phyloP scores from a whole-genome alignment of 2,888 invertebrate species.

The Thecocarcelia acutangulata region DNA sequence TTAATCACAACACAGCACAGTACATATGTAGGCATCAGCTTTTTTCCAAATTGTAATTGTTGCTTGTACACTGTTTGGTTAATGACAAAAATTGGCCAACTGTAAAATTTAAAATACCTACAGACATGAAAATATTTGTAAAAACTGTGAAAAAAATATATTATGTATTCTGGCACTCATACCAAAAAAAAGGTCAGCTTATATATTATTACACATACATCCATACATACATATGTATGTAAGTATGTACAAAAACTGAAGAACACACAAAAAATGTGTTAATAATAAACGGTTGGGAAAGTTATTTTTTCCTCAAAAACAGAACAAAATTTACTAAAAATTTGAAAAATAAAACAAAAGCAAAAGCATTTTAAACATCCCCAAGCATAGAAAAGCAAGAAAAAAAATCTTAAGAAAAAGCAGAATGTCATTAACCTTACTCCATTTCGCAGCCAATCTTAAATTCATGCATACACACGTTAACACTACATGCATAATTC shows the following conservation, averaged over 20 bases:
- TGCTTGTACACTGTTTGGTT: slow-evolving; percentile 22
- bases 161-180: not conserved
- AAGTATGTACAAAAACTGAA: not conserved
- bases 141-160: not conserved
- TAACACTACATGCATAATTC: slow-evolving; percentile 47
- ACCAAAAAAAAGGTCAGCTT: slow-evolving; percentile 43
- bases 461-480: slow-evolving; percentile 32
- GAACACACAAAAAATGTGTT: slow-evolving; percentile 44
- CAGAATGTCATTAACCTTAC: slow-evolving; percentile 62
- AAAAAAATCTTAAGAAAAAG: slow-evolving; percentile 37
- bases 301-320: slow-evolving; percentile 40
- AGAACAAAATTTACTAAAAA: slow-evolving; percentile 1
- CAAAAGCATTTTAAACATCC: slow-evolving; percentile 37
- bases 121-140: slow-evolving; percentile 9
- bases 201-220: slow-evolving; percentile 42
- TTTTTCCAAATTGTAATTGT: slow-evolving; percentile 6
- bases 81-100: slow-evolving; percentile 60
- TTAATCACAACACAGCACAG: slow-evolving; percentile 20
- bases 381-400: not conserved
- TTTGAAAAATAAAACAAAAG: slow-evolving; percentile 44
- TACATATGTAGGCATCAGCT: not conserved
- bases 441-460: slow-evolving; percentile 57
- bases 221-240: not conserved
- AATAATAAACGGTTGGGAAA: slow-evolving; percentile 58
- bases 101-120: slow-evolving; percentile 58